Base-by-base conservation (phyloP, 2,113 vertebrate genomes). In the Formicarius rufipectus region DNA sequence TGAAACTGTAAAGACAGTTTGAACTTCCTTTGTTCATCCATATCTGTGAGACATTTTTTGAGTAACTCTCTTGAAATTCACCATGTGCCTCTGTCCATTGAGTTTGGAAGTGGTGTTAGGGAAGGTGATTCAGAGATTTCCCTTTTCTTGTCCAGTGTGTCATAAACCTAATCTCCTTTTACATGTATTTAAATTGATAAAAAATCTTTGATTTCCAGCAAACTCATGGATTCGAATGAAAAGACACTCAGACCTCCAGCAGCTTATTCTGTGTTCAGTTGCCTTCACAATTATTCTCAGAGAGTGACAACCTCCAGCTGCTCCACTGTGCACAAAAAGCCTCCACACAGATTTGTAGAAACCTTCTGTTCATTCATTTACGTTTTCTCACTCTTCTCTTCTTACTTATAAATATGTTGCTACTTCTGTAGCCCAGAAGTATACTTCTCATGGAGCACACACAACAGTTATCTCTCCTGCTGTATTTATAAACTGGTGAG, bases 401-500 rank as follows among this genome's bases (percentile, higher is more conserved):
- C 11, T 60, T 80, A 62, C n/a, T 64, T 81, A 84, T 89, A 94
- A 95, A 84, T 69, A 84, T 35, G 28, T 60, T 87, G 44, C 40
- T 91, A 15, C 84, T 93, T 87, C 74, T 82, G n/a, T 25, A 85
- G 40, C 35, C n/a, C 53, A 58, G 62, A 68, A 83, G 69, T 22
- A 68, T 47, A n/a, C 21, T 89, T 17, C 21, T 91, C 4, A 0
- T 45, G 62, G 64, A 92, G 28, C n/a, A 67, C 9, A 35, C 67
- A 69, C 40, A 90, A 81, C 30, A 63, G 71, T 83, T 87, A 14
- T 59, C 55, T 76, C 74, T 82, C 52, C 62, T 75, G 20, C n/a
- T 93, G 58, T 79, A 87, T 95, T 89, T 84, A 85, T 76, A 78
- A 72, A 64, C 47, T 77, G 17, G 56, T 95, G 52, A 84, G 67